These are phyloP conservation scores for Taxidea taxus DNA, from an alignment of 2,113 vertebrate genomes.

Conservation along the genomic window DNA sequence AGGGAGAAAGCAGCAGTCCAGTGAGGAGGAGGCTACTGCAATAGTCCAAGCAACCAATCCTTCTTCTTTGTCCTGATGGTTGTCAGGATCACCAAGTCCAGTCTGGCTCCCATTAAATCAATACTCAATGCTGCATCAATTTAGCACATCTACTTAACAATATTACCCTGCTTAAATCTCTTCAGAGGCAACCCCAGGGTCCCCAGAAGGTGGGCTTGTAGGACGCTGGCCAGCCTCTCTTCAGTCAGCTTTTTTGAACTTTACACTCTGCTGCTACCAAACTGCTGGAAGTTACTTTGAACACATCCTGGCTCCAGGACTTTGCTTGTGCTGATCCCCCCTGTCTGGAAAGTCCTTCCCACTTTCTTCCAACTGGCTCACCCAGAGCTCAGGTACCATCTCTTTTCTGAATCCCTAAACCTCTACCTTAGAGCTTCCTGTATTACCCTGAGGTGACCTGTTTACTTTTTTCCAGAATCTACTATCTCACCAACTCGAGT, in stretches of 20 bases:
- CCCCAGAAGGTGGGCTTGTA: background rate
- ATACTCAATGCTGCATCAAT: background rate
- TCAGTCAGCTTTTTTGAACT: background rate
- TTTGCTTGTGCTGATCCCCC: background rate
- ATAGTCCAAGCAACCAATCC: background rate
- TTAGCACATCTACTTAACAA: background rate
- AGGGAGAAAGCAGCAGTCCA: background rate
- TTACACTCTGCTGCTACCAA: background rate
- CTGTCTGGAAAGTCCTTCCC: background rate
- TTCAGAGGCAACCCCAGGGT: slow-evolving; percentile 9
- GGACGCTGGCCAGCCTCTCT: background rate
- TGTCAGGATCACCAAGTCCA: background rate
- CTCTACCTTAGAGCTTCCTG: background rate
- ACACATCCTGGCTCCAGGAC: background rate
- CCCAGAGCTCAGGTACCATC: background rate
- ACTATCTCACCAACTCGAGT: background rate
- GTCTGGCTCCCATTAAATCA: background rate
- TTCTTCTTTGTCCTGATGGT: background rate
- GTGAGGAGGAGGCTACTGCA: slow-evolving; percentile 4
- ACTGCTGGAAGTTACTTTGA: slow-evolving; percentile 25
- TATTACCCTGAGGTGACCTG: background rate
- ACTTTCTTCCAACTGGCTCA: background rate
- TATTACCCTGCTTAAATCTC: background rate
- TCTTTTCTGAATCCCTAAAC: slow-evolving; percentile 25
- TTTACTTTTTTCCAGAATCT: background rate